Percentiles rank a stretch among this genome's conserved stretches.
phyloP scores from a whole-genome alignment of 2,888 invertebrate genomes.

The Bembecia ichneumoniformis region DNA sequence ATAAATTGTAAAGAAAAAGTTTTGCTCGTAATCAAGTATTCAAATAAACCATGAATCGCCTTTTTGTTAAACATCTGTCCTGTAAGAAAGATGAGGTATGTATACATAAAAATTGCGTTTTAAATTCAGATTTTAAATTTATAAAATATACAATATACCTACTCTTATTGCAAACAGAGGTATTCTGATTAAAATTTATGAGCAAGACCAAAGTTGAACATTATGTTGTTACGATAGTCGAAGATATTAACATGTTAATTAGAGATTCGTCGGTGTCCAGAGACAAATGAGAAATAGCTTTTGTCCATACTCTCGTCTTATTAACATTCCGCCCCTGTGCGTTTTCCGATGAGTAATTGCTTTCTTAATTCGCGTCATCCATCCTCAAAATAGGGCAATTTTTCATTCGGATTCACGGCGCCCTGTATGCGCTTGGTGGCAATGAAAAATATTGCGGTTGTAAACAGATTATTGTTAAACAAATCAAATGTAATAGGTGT shows the following conservation, averaged over 20 bases:
- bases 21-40: too few relatives aligned
- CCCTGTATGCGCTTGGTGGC: constrained; percentile 32
- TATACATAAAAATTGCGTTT: too few relatives aligned
- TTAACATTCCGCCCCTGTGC: constrained; percentile 68
- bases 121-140: too few relatives aligned
- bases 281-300: constrained; percentile 61
- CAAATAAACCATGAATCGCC: too few relatives aligned
- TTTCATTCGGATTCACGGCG: constrained; percentile 53
- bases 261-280: constrained; percentile 48
- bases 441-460: constrained; percentile 21
- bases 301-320: constrained; percentile 53
- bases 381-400: constrained; percentile 69
- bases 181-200: too few relatives aligned
- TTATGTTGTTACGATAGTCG: constrained; percentile 4
- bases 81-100: too few relatives aligned
- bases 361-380: constrained; percentile 72
- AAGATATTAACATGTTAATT: constrained; percentile 47
- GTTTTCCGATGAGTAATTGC: constrained; percentile 70
- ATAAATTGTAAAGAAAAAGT: too few relatives aligned
- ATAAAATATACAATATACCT: too few relatives aligned
- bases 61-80: too few relatives aligned
- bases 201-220: too few relatives aligned
- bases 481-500: neutral
- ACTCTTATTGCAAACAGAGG: too few relatives aligned
- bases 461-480: neutral